Base-by-base conservation (phyloP, 2,797 vertebrate genomes). In the Xiphorhynchus erythropygius region DNA sequence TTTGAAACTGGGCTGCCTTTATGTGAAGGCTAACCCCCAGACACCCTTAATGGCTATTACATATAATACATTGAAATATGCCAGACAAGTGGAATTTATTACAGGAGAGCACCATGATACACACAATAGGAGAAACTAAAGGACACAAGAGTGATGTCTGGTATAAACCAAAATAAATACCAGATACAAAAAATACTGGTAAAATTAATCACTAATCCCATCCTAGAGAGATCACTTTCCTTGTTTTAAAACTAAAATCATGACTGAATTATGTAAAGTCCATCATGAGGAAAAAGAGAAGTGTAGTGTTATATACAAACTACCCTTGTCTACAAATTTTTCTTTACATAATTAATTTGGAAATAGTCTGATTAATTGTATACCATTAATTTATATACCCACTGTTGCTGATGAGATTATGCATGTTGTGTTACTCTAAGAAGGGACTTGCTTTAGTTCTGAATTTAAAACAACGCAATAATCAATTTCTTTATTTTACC, bases 351-450 rank as follows among this genome's bases (percentile, higher is more conserved):
- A 97, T 97, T 97, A 94, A 96, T 96, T 97, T 94, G 92, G 89
- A 82, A 97, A 94, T 82, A 44, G 55, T 69, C 96, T 97, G 93
- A 97, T 96, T 97, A 97, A 97, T 96, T 97, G 82, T 95, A 94
- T 93, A 95, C 50, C 82, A 84, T 96, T 97, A 94, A 96, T 96
- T 97, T 96, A 82, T 92, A 97, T 84, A 97, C 91, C 74, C 91
- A 86, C 42, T 88, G 70, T 90, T 94, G 68, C 86, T 97, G 96
- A 94, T 96, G 94, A 97, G 94, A 97, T 97, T 91, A 93, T 94
- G 65, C 97, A 89, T 89, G 82, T 93, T 95, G 87, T 90, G 83
- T 95, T 94, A 94, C 68, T 94, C 47, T 94, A 93, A 96, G 95
- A 94, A 95, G 71, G 73, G 90, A 97, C 85, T 95, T 94, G 88